These are phyloP conservation scores for Clarias magur DNA, from an alignment of 2,113 vertebrate genomes.

Conservation along the genomic window DNA sequence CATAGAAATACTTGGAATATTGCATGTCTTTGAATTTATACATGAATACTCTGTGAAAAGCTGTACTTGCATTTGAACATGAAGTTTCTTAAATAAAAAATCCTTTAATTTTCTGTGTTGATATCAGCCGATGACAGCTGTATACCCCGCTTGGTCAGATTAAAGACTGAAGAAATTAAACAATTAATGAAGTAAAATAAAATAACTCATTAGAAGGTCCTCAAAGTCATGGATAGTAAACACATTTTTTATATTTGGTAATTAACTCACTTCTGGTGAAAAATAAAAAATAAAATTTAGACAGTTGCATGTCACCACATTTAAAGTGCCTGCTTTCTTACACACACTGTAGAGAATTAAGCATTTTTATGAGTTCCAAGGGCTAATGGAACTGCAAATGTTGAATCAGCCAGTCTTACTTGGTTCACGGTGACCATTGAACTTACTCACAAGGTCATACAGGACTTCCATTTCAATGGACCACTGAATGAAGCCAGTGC, in stretches of 20 bases:
- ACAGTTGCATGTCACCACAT: neutral
- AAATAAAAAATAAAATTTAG: too few species aligned
- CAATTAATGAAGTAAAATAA: neutral
- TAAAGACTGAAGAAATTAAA: neutral
- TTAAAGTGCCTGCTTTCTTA: neutral
- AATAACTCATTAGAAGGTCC: neutral
- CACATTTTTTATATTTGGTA: neutral
- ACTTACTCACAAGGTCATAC: conserved; percentile 9
- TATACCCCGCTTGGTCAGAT: neutral
- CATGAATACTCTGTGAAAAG: neutral
- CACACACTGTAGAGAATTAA: neutral
- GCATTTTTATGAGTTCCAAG: neutral
- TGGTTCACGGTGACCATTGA: neutral
- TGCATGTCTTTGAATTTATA: neutral
- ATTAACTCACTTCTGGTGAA: neutral
- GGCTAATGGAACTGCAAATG: neutral
- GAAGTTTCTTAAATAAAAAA: neutral
- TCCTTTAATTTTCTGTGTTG: neutral
- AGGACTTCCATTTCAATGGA: conserved; percentile 6
- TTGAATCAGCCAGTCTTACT: neutral
- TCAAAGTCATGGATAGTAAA: neutral
- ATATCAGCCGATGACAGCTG: neutral
- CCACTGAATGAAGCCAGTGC: neutral
- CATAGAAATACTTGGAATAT: neutral
- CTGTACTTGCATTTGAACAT: neutral